Evolutionary conservation across 1,140 invertebrate genomes (phyloP).

Genomic region (Antheraea mylitta): DNA sequence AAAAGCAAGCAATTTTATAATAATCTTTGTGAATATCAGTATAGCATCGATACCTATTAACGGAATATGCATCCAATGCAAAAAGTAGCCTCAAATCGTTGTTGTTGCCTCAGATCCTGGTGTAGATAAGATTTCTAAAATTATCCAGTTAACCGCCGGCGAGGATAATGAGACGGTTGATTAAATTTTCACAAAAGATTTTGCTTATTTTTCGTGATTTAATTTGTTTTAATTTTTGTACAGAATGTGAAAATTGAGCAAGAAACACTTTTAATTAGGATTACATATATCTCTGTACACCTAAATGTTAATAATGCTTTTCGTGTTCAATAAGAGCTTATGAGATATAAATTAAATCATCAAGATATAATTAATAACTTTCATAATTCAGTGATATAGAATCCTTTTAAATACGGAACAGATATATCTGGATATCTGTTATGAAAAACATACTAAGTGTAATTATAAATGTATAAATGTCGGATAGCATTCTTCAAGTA

Average conservation of each 20-base stretch:
- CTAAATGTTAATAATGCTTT: no score
- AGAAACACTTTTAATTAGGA: no score
- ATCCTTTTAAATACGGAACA: no score
- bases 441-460: no score
- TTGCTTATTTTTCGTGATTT: neutral
- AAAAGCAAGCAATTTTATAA: neutral
- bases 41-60: neutral
- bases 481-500: no score
- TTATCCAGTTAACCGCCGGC: constrained; percentile 19
- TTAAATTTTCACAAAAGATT: constrained; percentile 17
- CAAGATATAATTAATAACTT: no score
- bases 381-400: no score
- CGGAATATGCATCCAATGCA: constrained; percentile 15
- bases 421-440: no score
- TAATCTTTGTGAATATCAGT: neutral
- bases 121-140: constrained; percentile 23
- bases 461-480: no score
- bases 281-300: no score
- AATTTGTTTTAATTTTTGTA: neutral
- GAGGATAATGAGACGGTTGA: constrained; percentile 25
- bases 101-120: constrained; percentile 14
- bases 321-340: no score
- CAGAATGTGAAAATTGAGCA: neutral
- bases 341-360: no score
- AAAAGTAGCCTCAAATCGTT: constrained; percentile 25